Evolutionary conservation across 2,888 invertebrate genomes (phyloP).

Genomic region (Caprella mutica): DNA sequence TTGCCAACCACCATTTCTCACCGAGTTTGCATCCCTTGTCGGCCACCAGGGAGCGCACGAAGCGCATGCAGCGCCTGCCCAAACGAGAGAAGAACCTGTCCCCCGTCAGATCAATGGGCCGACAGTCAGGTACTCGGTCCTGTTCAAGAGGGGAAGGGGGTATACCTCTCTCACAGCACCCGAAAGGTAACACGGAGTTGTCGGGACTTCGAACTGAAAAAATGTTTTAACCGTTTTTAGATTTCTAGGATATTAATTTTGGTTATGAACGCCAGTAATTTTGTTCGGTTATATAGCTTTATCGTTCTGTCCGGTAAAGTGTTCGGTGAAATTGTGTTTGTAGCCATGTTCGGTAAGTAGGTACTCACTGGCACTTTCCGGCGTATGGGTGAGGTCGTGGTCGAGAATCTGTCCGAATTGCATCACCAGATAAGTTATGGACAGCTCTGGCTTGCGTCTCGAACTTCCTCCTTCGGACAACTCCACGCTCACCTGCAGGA

Average conservation of each 20-base stretch:
- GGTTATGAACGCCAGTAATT: too few species aligned
- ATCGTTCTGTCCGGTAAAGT: too few species aligned
- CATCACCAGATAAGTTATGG: conserved; percentile 23
- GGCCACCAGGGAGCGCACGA: conserved; percentile 76
- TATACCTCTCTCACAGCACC: conserved; percentile 14
- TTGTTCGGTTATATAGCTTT: too few species aligned
- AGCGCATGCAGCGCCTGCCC: conserved; percentile 75
- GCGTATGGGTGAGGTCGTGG: conserved; percentile 33
- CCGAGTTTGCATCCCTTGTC: conserved; percentile 77
- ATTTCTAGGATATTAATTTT: neutral
- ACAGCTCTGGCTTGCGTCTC: conserved; percentile 10
- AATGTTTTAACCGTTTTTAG: neutral
- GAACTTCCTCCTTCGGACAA: conserved; percentile 35
- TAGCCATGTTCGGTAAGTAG: neutral
- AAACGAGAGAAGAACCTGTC: conserved; percentile 79
- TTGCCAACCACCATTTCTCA: conserved; percentile 40
- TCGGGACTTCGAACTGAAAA: neutral
- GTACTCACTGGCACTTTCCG: conserved; percentile 20
- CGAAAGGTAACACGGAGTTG: conserved; percentile 7
- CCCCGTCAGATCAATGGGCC: conserved; percentile 73
- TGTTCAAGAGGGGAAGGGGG: conserved; percentile 4
- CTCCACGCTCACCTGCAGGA: conserved; percentile 31
- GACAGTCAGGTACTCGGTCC: conserved; percentile 34
- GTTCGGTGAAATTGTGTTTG: too few species aligned
- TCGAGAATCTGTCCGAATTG: conserved; percentile 34